Evolutionary conservation across 37 sponge, comb jelly and placozoan species (phyloP).

Genomic region (Agelas oroides): DNA sequence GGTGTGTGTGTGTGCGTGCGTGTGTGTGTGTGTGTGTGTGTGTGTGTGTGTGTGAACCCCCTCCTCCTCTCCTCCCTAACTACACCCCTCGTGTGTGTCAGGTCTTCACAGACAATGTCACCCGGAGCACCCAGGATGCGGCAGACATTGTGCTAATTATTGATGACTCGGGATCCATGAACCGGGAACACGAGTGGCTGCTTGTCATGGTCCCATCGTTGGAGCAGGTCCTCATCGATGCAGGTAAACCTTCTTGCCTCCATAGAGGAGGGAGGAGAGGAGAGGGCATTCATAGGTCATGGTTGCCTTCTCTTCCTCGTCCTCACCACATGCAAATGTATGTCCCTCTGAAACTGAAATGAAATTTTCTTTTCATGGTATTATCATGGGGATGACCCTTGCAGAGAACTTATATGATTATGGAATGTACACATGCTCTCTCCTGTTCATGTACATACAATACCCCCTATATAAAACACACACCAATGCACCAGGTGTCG

Average conservation of each 20-base stretch:
- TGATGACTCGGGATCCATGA: slow-evolving; percentile 56
- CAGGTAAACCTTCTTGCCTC: not conserved
- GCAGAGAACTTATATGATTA: not conserved
- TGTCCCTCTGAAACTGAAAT: no score
- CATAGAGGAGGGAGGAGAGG: no score
- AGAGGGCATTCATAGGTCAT: no score
- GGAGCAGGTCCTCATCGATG: slow-evolving; percentile 32
- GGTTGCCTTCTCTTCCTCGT: no score
- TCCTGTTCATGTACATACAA: no score
- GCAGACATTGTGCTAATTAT: slow-evolving; percentile 43
- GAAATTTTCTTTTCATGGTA: not conserved
- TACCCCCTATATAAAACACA: no score
- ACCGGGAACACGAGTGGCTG: slow-evolving; percentile 47
- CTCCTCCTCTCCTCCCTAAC: no score
- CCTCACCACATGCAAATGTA: no score
- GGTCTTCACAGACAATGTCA: slow-evolving; percentile 35
- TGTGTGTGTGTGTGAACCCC: no score
- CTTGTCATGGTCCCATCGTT: slow-evolving; percentile 42
- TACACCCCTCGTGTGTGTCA: no score
- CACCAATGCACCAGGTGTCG: slow-evolving; percentile 39
- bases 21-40: no score
- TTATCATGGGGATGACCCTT: not conserved
- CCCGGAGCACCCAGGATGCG: slow-evolving; percentile 36
- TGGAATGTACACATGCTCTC: not conserved
- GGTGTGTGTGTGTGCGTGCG: no score